phyloP scores from a whole-genome alignment of 2,797 vertebrate species.

The Masticophis lateralis region DNA sequence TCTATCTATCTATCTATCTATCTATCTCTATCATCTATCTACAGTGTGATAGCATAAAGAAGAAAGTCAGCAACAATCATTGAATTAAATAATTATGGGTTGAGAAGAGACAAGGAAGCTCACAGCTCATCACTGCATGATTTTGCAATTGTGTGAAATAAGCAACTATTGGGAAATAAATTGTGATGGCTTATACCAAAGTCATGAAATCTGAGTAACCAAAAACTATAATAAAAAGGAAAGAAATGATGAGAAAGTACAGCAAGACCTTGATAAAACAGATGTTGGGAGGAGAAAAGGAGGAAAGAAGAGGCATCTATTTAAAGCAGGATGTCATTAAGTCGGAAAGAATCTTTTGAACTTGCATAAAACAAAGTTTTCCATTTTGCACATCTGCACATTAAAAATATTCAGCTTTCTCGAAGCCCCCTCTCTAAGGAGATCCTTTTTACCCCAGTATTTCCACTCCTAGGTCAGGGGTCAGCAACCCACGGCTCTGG shows the following conservation, averaged over 20 bases:
- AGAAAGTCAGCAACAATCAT: neutral
- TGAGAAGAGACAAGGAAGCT: neutral
- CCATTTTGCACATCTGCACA: neutral
- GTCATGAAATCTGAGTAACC: neutral
- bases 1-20: neutral
- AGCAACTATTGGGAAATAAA: neutral
- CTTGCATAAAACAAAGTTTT: neutral
- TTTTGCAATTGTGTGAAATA: neutral
- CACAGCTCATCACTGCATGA: neutral
- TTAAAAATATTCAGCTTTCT: neutral
- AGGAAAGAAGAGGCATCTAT: neutral
- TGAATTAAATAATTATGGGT: neutral
- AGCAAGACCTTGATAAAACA: neutral
- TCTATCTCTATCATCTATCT: neutral
- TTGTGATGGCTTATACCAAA: neutral
- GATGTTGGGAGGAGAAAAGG: neutral
- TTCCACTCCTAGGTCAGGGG: neutral
- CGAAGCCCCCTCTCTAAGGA: neutral
- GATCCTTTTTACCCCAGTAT: neutral
- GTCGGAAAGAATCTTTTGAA: neutral
- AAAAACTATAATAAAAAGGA: neutral
- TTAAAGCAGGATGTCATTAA: neutral
- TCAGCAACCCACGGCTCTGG: too few relatives aligned
- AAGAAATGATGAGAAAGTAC: neutral
- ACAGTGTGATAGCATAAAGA: neutral